Base-by-base conservation (phyloP, 2,888 invertebrate species). In the Rotaria sp. region DNA sequence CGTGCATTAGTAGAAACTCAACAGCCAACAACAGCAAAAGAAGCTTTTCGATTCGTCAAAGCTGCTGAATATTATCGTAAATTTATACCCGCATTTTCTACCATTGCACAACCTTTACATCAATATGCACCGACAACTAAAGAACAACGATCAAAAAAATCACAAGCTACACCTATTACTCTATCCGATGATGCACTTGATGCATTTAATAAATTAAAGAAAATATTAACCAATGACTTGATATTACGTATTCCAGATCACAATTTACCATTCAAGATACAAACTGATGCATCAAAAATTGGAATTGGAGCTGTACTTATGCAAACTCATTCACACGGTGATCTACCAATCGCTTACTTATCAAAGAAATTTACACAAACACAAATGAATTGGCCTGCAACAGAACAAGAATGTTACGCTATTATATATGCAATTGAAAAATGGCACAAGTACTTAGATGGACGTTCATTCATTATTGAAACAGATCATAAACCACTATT, bases 221-320 rank as follows among this genome's bases (percentile, higher is more conserved):
- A 50, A 84, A 84, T 48, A 2, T 48, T 84, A 7, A 45, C 45
- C n/a, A 84, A n/a, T 24, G 84, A 84, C 5, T 30, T 84, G 2
- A 50, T 84, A 11, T 50, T 84, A 48, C 21, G 50, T 8, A 30
- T 84, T 50, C 84, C 84, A 45, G 3, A 84, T 50, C 10, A 21
- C 8, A 5, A 84, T n/a, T 45, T 45, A 85, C 59, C 57, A 59
- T 59, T 59, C 11, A 38, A 45, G 24, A n/a, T 45, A 41, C 26
- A 35, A n/a, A 85, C 67, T 4, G 85, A 85, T 59, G 85, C 85
- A 38, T 30, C 57, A n/a, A 57, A 85, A 24, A 57, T 57, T 59
- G 57, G 85, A n/a, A 67, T 67, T 30, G 74, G 85, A 45, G 85
- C 74, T 48, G 74, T 85, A 74, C 67, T 85, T 24, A 48, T 67